phyloP scores from a whole-genome alignment of 2,888 invertebrate species.

The Drosophila maculinotata region DNA sequence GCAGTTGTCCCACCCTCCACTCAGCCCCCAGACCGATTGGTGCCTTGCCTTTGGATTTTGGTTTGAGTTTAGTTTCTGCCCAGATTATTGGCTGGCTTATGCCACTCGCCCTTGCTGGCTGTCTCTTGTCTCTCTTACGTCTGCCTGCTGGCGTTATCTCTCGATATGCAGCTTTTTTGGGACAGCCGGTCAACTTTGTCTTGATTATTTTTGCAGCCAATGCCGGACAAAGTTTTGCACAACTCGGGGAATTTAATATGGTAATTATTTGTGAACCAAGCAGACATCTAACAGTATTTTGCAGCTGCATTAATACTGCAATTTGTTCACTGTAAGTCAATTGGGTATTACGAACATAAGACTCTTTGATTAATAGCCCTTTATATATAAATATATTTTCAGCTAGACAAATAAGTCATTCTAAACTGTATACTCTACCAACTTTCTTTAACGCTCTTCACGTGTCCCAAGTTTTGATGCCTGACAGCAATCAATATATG shows the following conservation, averaged over 20 bases:
- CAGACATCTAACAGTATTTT: slow-evolving; percentile 9
- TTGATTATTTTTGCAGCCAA: slow-evolving; percentile 53
- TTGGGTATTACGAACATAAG: slow-evolving; percentile 15
- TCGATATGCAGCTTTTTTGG: slow-evolving; percentile 55
- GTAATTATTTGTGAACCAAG: slow-evolving; percentile 61
- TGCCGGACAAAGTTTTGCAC: slow-evolving; percentile 53
- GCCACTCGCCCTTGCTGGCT: slow-evolving; percentile 33
- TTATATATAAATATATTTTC: not conserved
- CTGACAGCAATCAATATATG: slow-evolving; percentile 13
- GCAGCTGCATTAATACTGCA: slow-evolving; percentile 23
- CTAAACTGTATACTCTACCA: too few relatives aligned
- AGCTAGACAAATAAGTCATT: too few relatives aligned
- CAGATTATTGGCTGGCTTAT: slow-evolving; percentile 76
- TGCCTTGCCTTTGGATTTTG: slow-evolving; percentile 29
- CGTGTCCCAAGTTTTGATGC: slow-evolving; percentile 2
- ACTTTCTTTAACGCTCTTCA: slow-evolving; percentile 1
- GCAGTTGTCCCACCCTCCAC: slow-evolving; percentile 22
- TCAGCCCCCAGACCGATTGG: slow-evolving; percentile 23
- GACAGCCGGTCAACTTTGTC: slow-evolving; percentile 63
- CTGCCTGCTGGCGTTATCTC: slow-evolving; percentile 63
- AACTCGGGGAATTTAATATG: slow-evolving; percentile 59
- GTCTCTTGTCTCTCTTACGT: slow-evolving; percentile 20
- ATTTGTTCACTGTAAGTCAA: slow-evolving; percentile 22
- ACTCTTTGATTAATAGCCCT: slow-evolving; percentile 1
- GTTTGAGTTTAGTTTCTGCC: slow-evolving; percentile 36